Percentiles rank a stretch among this genome's conserved stretches.
These are phyloP conservation scores for Fragum sueziense DNA, from an alignment of 2,888 invertebrate genomes.

Conservation along the genomic window DNA sequence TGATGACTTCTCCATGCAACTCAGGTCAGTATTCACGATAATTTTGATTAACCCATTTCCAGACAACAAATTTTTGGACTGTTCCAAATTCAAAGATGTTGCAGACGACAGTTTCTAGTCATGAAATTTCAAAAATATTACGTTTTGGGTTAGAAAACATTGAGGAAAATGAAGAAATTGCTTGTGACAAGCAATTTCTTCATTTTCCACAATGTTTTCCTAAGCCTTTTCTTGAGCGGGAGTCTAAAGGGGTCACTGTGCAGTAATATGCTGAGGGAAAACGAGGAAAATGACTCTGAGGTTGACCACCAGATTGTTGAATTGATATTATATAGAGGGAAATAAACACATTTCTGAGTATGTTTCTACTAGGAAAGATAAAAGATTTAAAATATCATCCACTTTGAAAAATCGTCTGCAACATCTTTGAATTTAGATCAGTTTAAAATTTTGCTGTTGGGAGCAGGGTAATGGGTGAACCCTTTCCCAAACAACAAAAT, in stretches of 20 bases:
- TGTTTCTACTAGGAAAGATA: neutral
- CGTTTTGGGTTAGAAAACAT: neutral
- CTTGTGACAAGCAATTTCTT: neutral
- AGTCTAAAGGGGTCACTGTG: too few relatives aligned
- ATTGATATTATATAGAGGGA: neutral
- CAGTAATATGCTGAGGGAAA: neutral
- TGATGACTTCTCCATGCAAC: constrained; percentile 98
- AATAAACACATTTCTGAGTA: neutral
- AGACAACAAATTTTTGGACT: neutral
- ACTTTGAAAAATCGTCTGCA: too few relatives aligned
- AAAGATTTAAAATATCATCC: neutral
- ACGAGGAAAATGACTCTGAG: neutral
- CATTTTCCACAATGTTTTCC: neutral
- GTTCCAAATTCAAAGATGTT: neutral
- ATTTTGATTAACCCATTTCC: neutral
- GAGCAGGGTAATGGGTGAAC: too few relatives aligned
- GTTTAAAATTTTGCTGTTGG: too few relatives aligned
- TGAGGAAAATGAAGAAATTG: neutral
- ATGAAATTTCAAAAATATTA: neutral
- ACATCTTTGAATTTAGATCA: too few relatives aligned
- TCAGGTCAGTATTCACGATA: constrained; percentile 86
- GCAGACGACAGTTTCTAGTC: neutral
- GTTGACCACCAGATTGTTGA: neutral
- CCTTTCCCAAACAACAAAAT: too few relatives aligned
- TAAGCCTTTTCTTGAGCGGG: too few relatives aligned